phyloP scores from a whole-genome alignment of 2,113 vertebrate species.

The Pan paniscus region DNA sequence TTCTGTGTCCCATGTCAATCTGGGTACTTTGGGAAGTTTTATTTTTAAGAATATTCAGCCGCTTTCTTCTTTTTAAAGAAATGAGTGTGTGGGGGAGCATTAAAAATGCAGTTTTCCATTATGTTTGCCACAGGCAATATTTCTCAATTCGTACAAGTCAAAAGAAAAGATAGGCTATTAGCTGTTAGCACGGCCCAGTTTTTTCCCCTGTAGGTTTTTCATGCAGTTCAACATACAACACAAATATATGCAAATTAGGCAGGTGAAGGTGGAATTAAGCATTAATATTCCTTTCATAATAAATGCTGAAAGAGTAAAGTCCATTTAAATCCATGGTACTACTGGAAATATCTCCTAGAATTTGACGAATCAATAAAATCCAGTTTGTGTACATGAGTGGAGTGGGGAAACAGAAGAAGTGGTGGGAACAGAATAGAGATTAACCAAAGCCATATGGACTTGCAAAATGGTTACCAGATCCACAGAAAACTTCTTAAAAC shows the following conservation, averaged over 20 bases:
- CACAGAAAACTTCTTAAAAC: background rate
- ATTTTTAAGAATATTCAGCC: slow-evolving; percentile 81
- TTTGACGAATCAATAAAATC: slow-evolving; percentile 86
- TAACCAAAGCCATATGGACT: slow-evolving; percentile 70
- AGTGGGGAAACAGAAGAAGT: background rate
- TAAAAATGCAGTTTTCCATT: slow-evolving; percentile 86
- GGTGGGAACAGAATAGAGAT: slow-evolving; percentile 34
- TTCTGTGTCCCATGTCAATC: slow-evolving; percentile 62
- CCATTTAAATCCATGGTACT: slow-evolving; percentile 81
- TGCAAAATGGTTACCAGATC: slow-evolving; percentile 63
- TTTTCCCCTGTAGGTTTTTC: slow-evolving; percentile 78
- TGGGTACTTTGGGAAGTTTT: slow-evolving; percentile 74
- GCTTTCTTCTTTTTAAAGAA: slow-evolving; percentile 81
- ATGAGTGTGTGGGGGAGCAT: slow-evolving; percentile 74
- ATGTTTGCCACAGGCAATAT: slow-evolving; percentile 83
- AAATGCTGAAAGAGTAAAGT: slow-evolving; percentile 77
- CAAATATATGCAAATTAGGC: slow-evolving; percentile 82
- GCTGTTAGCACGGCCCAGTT: slow-evolving; percentile 78
- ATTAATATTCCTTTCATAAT: slow-evolving; percentile 84
- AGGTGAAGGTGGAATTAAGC: slow-evolving; percentile 81
- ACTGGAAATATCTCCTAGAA: slow-evolving; percentile 85
- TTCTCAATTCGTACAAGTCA: slow-evolving; percentile 84
- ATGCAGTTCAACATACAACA: slow-evolving; percentile 78
- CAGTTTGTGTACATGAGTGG: slow-evolving; percentile 30
- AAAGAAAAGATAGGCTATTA: slow-evolving; percentile 83